Conservation (phyloP, 2,888 invertebrate species). For the Melolontha melolontha region DNA sequence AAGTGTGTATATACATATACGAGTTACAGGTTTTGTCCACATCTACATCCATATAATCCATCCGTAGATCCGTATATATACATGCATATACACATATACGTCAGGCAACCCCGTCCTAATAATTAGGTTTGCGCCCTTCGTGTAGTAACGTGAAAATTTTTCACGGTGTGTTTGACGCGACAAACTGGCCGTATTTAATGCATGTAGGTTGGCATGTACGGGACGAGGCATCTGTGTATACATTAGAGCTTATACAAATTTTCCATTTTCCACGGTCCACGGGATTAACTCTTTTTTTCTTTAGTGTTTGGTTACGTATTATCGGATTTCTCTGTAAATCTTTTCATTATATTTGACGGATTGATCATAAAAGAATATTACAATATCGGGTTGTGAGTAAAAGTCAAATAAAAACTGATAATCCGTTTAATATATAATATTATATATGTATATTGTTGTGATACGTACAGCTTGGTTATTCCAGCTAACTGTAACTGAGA, state of each 20-base stretch:
- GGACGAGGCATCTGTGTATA: slow-evolving; percentile 36
- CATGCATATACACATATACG: too few species aligned
- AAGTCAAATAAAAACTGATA: too few species aligned
- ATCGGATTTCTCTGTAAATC: slow-evolving; percentile 21
- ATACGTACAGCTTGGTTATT: too few species aligned
- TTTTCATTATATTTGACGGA: slow-evolving; percentile 31
- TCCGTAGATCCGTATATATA: slow-evolving; percentile 29
- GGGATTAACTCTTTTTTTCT: slow-evolving; percentile 31
- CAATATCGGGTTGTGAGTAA: background rate
- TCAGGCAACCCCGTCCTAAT: slow-evolving; percentile 40
- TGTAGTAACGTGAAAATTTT: slow-evolving; percentile 34
- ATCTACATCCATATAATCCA: slow-evolving; percentile 10
- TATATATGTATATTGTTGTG: too few species aligned
- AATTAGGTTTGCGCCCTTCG: slow-evolving; percentile 40
- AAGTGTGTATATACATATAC: slow-evolving; percentile 27
- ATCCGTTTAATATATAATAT: too few species aligned
- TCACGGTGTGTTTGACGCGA: slow-evolving; percentile 38
- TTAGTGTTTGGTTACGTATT: slow-evolving; percentile 13
- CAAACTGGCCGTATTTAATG: slow-evolving; percentile 39
- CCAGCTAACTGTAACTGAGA: too few species aligned
- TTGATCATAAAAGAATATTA: slow-evolving; percentile 17
- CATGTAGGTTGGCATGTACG: slow-evolving; percentile 15
- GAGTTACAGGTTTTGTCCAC: slow-evolving; percentile 36
- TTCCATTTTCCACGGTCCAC: slow-evolving; percentile 38
- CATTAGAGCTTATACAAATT: slow-evolving; percentile 30